Evolutionary conservation across 2,113 vertebrate genomes (phyloP).

Genomic region (Theristicus caerulescens): DNA sequence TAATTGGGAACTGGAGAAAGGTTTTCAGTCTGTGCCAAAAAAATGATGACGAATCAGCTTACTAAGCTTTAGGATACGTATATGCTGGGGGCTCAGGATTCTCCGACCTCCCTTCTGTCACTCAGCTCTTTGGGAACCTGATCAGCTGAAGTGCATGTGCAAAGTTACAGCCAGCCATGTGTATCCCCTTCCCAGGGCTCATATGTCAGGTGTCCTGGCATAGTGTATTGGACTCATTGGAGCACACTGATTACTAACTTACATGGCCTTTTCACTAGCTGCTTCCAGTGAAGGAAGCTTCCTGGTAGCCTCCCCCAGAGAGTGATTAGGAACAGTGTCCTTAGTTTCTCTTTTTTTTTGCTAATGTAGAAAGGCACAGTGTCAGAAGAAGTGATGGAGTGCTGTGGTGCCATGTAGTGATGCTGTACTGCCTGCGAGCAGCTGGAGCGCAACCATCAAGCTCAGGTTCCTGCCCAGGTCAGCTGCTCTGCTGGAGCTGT

Average conservation of each 20-base stretch:
- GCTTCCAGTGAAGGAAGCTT: background rate
- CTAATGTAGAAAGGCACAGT: rapidly evolving
- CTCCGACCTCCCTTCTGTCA: background rate
- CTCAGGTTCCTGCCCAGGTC: background rate
- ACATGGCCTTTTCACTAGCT: background rate
- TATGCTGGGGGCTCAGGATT: background rate
- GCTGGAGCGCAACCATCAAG: background rate
- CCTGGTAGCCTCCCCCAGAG: background rate
- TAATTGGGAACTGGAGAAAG: background rate
- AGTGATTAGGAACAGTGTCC: background rate
- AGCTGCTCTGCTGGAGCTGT: background rate
- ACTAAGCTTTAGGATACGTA: background rate
- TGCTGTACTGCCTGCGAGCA: rapidly evolving
- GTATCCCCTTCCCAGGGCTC: background rate
- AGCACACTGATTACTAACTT: background rate
- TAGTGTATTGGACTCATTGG: rapidly evolving
- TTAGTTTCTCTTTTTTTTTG: background rate
- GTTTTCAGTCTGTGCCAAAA: background rate
- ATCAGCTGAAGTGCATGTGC: background rate
- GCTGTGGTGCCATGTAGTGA: rapidly evolving
- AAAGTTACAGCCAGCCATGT: rapidly evolving
- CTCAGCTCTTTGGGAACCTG: background rate
- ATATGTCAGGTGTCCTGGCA: rapidly evolving
- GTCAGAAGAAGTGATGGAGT: background rate
- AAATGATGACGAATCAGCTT: background rate